Evolutionary conservation across 2,888 invertebrate genomes (phyloP).

Genomic region (Plusia festucae): DNA sequence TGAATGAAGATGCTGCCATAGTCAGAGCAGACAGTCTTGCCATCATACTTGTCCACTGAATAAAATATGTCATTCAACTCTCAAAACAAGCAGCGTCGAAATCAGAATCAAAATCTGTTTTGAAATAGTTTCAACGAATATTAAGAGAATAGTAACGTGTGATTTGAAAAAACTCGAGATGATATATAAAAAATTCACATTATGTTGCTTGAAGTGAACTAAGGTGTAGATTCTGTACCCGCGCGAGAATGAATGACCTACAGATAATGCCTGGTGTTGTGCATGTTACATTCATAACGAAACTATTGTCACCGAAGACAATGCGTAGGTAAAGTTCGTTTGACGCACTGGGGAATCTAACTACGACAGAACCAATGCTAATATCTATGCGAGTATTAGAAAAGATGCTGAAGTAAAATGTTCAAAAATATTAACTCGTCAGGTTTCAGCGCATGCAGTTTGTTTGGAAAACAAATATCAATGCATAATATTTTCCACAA

Average conservation of each 20-base stretch:
- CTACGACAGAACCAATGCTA: background rate
- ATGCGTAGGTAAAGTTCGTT: background rate
- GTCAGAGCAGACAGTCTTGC: background rate
- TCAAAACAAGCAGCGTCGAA: too few relatives aligned
- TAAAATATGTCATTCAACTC: too few relatives aligned
- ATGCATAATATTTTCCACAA: background rate
- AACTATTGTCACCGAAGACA: constrained; percentile 1
- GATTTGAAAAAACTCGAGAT: background rate
- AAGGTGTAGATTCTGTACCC: too few relatives aligned
- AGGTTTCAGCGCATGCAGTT: background rate
- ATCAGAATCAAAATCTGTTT: too few relatives aligned
- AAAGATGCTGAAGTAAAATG: background rate
- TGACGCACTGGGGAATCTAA: background rate
- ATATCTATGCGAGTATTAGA: background rate
- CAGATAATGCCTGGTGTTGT: background rate
- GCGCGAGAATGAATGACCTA: background rate
- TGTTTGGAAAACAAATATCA: background rate
- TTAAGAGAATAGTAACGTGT: background rate
- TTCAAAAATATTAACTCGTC: background rate
- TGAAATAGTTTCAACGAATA: too few relatives aligned
- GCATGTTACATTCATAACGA: constrained; percentile 2
- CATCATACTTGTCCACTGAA: too few relatives aligned
- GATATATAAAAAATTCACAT: background rate
- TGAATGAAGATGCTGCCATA: too few relatives aligned
- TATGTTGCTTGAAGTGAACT: background rate